These are phyloP conservation scores for Strigops habroptila DNA, from an alignment of 2,113 vertebrate species.

Conservation along the genomic window DNA sequence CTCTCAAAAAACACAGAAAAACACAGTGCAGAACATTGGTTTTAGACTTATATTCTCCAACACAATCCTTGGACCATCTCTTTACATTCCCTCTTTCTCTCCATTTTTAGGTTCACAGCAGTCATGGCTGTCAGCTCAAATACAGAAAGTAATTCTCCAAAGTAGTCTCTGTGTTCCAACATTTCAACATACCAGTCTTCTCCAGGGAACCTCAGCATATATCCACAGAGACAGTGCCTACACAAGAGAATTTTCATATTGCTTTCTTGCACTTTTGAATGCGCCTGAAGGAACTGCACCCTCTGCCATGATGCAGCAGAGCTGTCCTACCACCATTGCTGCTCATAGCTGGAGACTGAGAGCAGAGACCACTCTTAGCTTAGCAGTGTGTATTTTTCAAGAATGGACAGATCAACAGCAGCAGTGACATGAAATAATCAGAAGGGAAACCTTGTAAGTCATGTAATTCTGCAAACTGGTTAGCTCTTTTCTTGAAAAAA, in stretches of 20 bases:
- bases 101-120: neutral
- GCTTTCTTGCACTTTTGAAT: neutral
- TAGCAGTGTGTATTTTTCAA: neutral
- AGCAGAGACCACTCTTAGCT: neutral
- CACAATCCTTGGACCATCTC: neutral
- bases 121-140: constrained; percentile 3
- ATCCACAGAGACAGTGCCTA: neutral
- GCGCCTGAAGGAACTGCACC: neutral
- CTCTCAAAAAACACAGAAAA: neutral
- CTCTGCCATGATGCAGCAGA: neutral
- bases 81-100: neutral
- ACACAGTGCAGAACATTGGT: neutral
- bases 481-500: neutral
- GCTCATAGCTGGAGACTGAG: rapidly evolving
- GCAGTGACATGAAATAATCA: neutral
- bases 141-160: neutral
- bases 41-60: neutral
- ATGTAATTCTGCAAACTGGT: neutral
- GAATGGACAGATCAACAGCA: neutral
- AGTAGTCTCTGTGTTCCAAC: neutral
- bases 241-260: neutral
- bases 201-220: neutral
- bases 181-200: neutral
- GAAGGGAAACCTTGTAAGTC: neutral
- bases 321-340: neutral